These are phyloP conservation scores for Falco novaeseelandiae DNA, from an alignment of 2,797 vertebrate genomes.

Conservation along the genomic window DNA sequence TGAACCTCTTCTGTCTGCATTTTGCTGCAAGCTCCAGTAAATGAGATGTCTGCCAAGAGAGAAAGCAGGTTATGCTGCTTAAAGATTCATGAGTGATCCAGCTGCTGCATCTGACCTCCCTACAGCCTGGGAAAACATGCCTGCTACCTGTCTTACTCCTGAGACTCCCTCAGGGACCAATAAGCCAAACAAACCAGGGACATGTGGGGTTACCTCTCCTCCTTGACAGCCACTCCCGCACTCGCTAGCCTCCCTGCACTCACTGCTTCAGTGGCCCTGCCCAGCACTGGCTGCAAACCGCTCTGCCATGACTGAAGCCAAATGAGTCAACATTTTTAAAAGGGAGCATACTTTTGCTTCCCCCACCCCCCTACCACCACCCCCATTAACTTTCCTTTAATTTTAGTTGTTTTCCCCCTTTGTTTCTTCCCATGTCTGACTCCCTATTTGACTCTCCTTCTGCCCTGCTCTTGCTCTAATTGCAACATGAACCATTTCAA, in stretches of 20 bases:
- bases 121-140: background rate
- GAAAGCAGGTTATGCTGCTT: background rate
- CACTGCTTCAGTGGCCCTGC: background rate
- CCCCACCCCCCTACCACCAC: rapidly evolving
- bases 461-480: background rate
- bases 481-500: rapidly evolving
- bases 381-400: background rate
- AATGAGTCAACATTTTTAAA: background rate
- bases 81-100: constrained; percentile 11
- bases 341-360: background rate
- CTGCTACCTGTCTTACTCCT: background rate
- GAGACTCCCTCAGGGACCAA: constrained; percentile 33
- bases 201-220: background rate
- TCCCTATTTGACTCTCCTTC: background rate
- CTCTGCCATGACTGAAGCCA: background rate
- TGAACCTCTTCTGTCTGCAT: background rate
- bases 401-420: background rate
- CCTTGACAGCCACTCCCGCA: background rate
- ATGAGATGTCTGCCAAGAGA: background rate
- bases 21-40: background rate
- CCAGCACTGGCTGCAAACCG: background rate
- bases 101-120: background rate
- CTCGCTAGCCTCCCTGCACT: background rate
- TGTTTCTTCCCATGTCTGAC: background rate
- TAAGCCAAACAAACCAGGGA: background rate